Conservation (phyloP, 2,797 vertebrate species). For the Pampus argenteus region DNA sequence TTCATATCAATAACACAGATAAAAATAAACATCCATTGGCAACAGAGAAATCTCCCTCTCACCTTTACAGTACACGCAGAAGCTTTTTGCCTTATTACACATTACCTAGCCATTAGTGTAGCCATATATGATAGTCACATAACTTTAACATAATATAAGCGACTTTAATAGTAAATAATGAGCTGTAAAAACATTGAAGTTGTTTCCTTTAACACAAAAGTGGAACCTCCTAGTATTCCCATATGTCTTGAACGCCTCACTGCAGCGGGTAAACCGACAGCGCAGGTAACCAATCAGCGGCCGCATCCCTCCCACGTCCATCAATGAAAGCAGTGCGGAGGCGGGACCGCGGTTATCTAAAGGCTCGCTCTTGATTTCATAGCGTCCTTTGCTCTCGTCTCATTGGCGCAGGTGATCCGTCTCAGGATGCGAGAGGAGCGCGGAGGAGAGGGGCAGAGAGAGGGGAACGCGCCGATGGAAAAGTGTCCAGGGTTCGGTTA, state of each 20-base stretch:
- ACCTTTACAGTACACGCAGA: too few relatives aligned
- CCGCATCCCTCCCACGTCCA: slow-evolving; percentile 13
- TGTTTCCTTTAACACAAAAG: fast-evolving
- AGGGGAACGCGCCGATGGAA: slow-evolving; percentile 82
- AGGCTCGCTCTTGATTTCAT: slow-evolving; percentile 86
- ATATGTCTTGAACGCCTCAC: slow-evolving; percentile 18
- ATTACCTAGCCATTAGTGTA: too few relatives aligned
- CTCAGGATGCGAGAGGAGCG: slow-evolving; percentile 80
- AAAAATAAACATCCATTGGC: neutral
- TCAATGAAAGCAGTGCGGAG: slow-evolving; percentile 73
- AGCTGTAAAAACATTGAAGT: neutral
- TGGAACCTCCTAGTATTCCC: slow-evolving; percentile 13
- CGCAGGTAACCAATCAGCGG: slow-evolving; percentile 81
- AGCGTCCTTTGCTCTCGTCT: slow-evolving; percentile 80
- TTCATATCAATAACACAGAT: neutral
- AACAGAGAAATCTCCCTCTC: too few relatives aligned
- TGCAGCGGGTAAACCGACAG: slow-evolving; percentile 63
- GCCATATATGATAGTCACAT: too few relatives aligned
- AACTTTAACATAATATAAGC: too few relatives aligned
- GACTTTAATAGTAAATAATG: neutral
- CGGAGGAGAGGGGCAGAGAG: slow-evolving; percentile 78
- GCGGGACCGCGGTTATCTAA: slow-evolving; percentile 74
- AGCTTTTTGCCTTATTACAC: too few relatives aligned
- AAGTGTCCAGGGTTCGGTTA: slow-evolving; percentile 87
- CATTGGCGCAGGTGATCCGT: slow-evolving; percentile 89